Evolutionary conservation across 2,113 vertebrate species (phyloP).

Genomic region (Panurus biarmicus): DNA sequence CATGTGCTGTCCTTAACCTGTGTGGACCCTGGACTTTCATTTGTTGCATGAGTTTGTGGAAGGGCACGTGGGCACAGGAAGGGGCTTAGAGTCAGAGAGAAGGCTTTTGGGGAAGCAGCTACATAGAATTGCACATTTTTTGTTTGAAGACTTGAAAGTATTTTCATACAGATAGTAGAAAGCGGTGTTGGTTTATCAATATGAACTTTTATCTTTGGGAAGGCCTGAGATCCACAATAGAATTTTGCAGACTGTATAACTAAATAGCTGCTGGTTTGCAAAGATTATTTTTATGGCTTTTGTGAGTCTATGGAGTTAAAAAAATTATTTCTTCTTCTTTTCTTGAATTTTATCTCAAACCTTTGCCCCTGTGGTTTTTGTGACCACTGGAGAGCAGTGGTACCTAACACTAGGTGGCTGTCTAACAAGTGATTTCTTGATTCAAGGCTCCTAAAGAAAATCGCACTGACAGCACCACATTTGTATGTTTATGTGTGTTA

Average conservation of each 20-base stretch:
- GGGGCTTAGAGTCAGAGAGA: not conserved
- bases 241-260: not conserved
- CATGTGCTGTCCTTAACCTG: not conserved
- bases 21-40: conserved; percentile 30
- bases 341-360: not conserved
- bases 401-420: conserved; percentile 37
- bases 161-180: not conserved
- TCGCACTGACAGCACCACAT: not conserved
- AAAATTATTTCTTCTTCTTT: not conserved
- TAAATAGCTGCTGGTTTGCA: not conserved
- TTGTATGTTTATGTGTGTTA: not conserved
- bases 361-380: not conserved
- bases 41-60: not conserved
- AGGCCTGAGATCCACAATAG: not conserved
- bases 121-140: not conserved
- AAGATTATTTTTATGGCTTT: not conserved
- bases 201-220: not conserved
- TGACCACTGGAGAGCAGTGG: not conserved
- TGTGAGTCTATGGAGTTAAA: not conserved
- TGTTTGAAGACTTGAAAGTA: not conserved
- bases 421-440: not conserved
- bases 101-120: not conserved
- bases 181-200: not conserved
- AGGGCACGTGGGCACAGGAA: not conserved
- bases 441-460: not conserved